Base-by-base conservation (phyloP, 2,888 invertebrate genomes). In the Caradrina kadenii region DNA sequence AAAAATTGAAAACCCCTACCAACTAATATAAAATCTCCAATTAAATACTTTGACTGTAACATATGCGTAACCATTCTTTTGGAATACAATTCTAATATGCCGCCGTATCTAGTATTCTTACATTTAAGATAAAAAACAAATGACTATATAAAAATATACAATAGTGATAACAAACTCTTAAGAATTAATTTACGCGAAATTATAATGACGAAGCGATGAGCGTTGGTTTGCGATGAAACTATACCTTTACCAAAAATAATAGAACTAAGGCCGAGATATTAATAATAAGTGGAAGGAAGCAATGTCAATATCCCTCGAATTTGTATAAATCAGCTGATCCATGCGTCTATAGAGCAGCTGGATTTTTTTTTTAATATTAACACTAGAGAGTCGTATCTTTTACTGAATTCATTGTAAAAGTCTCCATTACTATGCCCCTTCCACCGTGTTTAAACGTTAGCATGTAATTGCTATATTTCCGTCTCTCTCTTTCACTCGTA, bases 81-180 rank as follows among this genome's bases (percentile, higher is more conserved):
- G 86, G 87, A 90, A 92, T 92, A 93, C 86, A 88, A 85, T 88
- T 86, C 86, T 90, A 91, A 88, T 87, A 90, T 85, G 84, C 84
- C 82, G 84, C 84, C 82, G 84, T 83, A 82, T 73, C 77, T 78
- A 83, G 54, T 82, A 76, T 73, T 79, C 80, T 83, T 84, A 84
- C 17, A 80, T 73, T 79, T 88, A 87, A 79, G 76, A 83, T 83
- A 83, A 68, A 60, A 60, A 90, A 88, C 89, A 89, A 92, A 89
- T 90, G 91, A 90, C 91, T 93, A 91, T 83, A 83, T 89, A 92
- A 92, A 92, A 93, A 92, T 91, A 92, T 92, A 92, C 87, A 91
- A 79, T 73, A 83, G 86, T 81, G 82, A 83, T 88, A 92, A 91
- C 89, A 88, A 88, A 88, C 89, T 81, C 81, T 85, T 80, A 81